Evolutionary conservation across 2,888 invertebrate species (phyloP), one percentile per base, ranked within the genome.

Genomic region (Nebria brevicollis): DNA sequence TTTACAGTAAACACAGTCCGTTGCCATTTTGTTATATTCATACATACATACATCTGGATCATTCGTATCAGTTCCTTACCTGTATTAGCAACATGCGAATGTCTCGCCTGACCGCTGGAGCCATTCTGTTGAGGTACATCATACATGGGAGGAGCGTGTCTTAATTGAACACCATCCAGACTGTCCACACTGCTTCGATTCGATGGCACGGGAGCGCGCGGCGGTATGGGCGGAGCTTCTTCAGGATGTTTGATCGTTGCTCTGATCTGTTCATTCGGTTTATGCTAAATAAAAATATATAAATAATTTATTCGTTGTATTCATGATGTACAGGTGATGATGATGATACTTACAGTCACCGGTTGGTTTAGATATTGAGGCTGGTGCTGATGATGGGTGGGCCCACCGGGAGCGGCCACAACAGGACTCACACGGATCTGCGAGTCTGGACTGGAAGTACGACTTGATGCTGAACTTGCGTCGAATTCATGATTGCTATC

Each of bases 361-460:
- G 34, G 88, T 87, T 78, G 88, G 88, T 15, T 86, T 84, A 13
- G 87, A 87, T 81, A 88, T 41, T 80, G 80, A 2, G 80, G 80
- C 25, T 80, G 80, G 72, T 80, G 80, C 11, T 80, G 80, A 75
- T 80, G 80, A 64, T 80, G 80, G 25, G 80, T 80, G 20, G 80
- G 80, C 54, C 80, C 80, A n/a, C 80, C 80, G 5, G 81, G 77
- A 6, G 76, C 72, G 8, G 81, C 20, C 25, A 81, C 81, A 7
- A 81, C 77, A 20, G 81, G 81, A 42, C 77, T 77, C 82, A 87
- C 87, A 68, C 89, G 89, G 77, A 89, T 86, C 84, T 89, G 89
- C 76, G 90, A 89, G 84, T 92, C 91, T 13, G 92, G 90, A 85
- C 92, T 90, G 83, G 92, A 89, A 81, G 91, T 90, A 85, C 91